These are phyloP conservation scores for Amphipyra berbera DNA, from an alignment of 2,888 invertebrate genomes.

Conservation along the genomic window DNA sequence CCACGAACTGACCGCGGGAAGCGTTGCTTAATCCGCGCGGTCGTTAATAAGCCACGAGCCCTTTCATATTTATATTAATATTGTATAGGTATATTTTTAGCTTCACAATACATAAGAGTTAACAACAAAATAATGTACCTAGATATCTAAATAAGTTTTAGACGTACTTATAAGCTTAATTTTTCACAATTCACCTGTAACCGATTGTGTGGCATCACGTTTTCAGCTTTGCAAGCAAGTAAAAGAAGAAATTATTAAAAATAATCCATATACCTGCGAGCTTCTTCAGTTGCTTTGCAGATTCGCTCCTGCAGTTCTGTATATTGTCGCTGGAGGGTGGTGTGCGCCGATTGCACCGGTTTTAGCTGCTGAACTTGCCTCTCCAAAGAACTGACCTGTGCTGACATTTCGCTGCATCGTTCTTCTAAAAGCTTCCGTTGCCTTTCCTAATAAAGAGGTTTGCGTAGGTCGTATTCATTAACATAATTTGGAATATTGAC, in stretches of 20 bases:
- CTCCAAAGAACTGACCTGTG: constrained; percentile 68
- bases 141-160: too few species aligned
- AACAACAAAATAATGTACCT: too few species aligned
- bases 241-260: too few species aligned
- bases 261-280: constrained; percentile 68
- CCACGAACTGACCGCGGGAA: too few species aligned
- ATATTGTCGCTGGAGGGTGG: constrained; percentile 75
- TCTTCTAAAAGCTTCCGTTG: constrained; percentile 78
- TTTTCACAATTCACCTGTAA: too few species aligned
- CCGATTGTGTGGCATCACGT: too few species aligned
- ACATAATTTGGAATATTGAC: neutral
- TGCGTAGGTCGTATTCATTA: constrained; percentile 12
- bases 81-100: too few species aligned
- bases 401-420: constrained; percentile 73
- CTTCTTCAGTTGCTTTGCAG: constrained; percentile 71
- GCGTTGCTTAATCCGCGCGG: too few species aligned
- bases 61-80: neutral
- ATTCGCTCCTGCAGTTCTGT: constrained; percentile 76
- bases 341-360: constrained; percentile 71
- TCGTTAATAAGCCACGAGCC: too few species aligned
- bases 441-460: constrained; percentile 70
- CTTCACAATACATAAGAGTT: too few species aligned
- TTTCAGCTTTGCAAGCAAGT: too few species aligned
- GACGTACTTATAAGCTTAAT: too few species aligned
- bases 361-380: constrained; percentile 76